Evolutionary conservation across 2,888 invertebrate genomes (phyloP).

Genomic region (Drosophila hamatofila): DNA sequence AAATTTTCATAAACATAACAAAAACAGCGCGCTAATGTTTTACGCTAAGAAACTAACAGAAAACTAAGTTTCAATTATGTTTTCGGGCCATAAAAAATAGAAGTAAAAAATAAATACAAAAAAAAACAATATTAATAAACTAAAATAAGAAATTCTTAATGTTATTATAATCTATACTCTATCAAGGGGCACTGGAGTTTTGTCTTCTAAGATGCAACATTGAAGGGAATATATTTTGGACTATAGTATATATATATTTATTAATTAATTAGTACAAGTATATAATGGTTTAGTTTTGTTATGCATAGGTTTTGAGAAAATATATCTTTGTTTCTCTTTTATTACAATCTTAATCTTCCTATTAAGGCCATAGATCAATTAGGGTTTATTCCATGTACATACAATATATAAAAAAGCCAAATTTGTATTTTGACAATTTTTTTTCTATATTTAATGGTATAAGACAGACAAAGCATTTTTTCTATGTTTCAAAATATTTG

Average conservation of each 20-base stretch:
- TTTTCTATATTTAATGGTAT: too few species aligned
- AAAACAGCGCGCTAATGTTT: constrained; percentile 37
- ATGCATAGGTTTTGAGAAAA: too few species aligned
- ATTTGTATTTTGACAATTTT: too few species aligned
- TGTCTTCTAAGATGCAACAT: neutral
- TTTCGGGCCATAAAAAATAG: constrained; percentile 23
- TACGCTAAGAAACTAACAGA: constrained; percentile 39
- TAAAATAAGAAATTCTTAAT: constrained; percentile 48
- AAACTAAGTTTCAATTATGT: constrained; percentile 51
- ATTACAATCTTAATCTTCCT: too few species aligned
- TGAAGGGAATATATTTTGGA: neutral
- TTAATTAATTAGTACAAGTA: too few species aligned
- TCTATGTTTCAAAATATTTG: too few species aligned
- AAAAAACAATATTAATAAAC: constrained; percentile 1
- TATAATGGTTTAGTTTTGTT: too few species aligned
- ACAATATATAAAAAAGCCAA: too few species aligned
- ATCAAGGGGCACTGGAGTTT: neutral
- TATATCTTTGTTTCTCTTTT: too few species aligned
- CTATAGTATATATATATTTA: neutral
- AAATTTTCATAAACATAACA: constrained; percentile 74
- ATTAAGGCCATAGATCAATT: too few species aligned
- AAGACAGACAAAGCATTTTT: too few species aligned
- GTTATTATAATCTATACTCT: constrained; percentile 16
- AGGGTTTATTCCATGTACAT: too few species aligned
- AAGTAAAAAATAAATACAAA: neutral